These are phyloP conservation scores for Hippocampus guttulatus DNA, from an alignment of 2,113 vertebrate genomes.

Conservation along the genomic window DNA sequence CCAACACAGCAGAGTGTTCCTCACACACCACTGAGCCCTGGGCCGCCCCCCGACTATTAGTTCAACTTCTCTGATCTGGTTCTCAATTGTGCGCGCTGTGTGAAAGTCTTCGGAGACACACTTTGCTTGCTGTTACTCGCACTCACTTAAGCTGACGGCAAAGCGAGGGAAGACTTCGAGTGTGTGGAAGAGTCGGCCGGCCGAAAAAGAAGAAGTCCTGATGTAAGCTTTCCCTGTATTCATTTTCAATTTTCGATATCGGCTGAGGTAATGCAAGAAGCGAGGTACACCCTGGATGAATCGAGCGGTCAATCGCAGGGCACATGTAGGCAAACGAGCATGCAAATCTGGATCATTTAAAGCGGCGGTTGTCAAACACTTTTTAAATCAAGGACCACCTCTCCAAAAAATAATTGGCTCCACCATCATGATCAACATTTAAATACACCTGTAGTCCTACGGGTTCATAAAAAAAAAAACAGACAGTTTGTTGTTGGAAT, in stretches of 20 bases:
- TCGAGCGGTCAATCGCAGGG: neutral
- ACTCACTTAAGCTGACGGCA: constrained; percentile 23
- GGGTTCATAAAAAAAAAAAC: too few species aligned
- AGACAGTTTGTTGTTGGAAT: too few species aligned
- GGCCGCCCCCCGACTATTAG: constrained; percentile 24
- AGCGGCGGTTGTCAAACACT: neutral
- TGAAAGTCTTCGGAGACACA: constrained; percentile 11
- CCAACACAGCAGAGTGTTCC: constrained; percentile 1
- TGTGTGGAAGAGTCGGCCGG: neutral
- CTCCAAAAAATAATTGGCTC: neutral
- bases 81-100: neutral
- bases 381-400: too few species aligned
- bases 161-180: constrained; percentile 16
- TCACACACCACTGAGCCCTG: constrained; percentile 26
- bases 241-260: neutral
- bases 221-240: neutral
- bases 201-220: neutral
- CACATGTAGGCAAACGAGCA: too few species aligned
- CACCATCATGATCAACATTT: neutral
- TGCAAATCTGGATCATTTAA: neutral
- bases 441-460: neutral
- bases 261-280: neutral
- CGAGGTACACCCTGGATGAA: neutral
- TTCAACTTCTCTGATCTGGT: constrained; percentile 32
- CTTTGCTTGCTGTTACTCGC: constrained; percentile 22